Evolutionary conservation across 2,113 vertebrate genomes (phyloP), one percentile per base, ranked within the genome.

Genomic region (Myotis davidii): DNA sequence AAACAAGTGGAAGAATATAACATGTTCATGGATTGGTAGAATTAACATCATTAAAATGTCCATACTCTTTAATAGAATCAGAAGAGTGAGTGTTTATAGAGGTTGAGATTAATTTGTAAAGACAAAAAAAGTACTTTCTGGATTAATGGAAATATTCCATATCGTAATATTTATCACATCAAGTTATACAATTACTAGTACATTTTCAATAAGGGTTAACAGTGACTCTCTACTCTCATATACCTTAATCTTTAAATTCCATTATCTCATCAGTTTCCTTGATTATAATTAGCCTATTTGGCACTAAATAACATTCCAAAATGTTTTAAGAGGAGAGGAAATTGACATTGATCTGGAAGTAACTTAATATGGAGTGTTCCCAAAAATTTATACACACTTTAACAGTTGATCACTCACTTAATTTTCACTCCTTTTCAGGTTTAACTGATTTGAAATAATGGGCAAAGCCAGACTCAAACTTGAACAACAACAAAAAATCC

Each of bases 241-340:
- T 50, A 34, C 7, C 4, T 81, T 94, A 88, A 92, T 65, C 37
- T 94, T 92, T 77, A 88, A 76, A 92, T 85, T 74, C 56, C 32
- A 69, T 42, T 8, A 74, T n/a, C 34, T 94, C 32, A 45, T 64
- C 32, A 65, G 25, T 4, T 2, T 82, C 48, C 25, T 20, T 0
- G 0, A 48, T 88, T 85, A 39, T 6, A 77, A 17, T 61, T 59
- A 88, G 32, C 27, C 39, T 92, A 32, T 61, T 82, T 27, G n/a
- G 64, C 18, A 81, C 6, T 85, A 90, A 67, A 52, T 79, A 85
- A 54, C 13, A 88, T 94, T 54, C 20, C 27, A 82, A 94, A 89
- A 70, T 45, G 7, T 39, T 61, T 85, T n/a, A 37, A 83, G 77
- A 77, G 67, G 20, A 8, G 81, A 83, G 17, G 16, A 78, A 94